Conservation (phyloP, 1,140 invertebrate species). For the Lepeophtheirus salmonis region DNA sequence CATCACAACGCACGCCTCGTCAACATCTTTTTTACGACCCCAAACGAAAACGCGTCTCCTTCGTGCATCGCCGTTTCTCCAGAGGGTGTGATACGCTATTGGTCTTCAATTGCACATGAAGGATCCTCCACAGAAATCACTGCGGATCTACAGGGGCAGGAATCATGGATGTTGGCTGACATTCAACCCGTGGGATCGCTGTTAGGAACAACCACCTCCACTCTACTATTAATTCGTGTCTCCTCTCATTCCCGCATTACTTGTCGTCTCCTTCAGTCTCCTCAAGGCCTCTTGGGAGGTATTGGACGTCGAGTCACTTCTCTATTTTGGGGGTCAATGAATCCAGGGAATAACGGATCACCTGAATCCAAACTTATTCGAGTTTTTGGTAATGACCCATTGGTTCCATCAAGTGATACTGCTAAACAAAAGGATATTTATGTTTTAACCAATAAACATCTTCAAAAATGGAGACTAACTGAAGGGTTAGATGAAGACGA, state of each 20-base stretch:
- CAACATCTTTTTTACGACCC: slow-evolving; percentile 51
- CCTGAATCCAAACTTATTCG: background rate
- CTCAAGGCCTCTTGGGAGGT: slow-evolving; percentile 68
- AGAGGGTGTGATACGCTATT: slow-evolving; percentile 64
- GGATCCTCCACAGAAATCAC: slow-evolving; percentile 60
- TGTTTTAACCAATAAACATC: background rate
- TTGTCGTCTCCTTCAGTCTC: slow-evolving; percentile 48
- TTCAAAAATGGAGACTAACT: slow-evolving; percentile 9
- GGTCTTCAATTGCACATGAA: slow-evolving; percentile 72
- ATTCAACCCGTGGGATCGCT: slow-evolving; percentile 52
- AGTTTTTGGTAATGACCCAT: background rate
- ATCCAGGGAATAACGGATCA: background rate
- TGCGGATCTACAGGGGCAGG: slow-evolving; percentile 48
- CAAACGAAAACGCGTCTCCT: slow-evolving; percentile 42
- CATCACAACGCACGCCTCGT: slow-evolving; percentile 76
- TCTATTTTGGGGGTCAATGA: slow-evolving; percentile 52
- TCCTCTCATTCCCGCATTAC: slow-evolving; percentile 43
- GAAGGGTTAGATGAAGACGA: background rate
- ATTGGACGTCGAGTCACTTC: slow-evolving; percentile 62
- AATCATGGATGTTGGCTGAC: slow-evolving; percentile 55
- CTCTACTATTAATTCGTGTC: slow-evolving; percentile 45
- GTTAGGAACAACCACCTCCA: slow-evolving; percentile 74
- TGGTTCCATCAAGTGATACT: background rate
- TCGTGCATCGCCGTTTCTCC: slow-evolving; percentile 79
- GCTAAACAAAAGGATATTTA: background rate